These are phyloP conservation scores for Oryzias sinensis DNA, from an alignment of 2,797 vertebrate genomes.

Conservation along the genomic window DNA sequence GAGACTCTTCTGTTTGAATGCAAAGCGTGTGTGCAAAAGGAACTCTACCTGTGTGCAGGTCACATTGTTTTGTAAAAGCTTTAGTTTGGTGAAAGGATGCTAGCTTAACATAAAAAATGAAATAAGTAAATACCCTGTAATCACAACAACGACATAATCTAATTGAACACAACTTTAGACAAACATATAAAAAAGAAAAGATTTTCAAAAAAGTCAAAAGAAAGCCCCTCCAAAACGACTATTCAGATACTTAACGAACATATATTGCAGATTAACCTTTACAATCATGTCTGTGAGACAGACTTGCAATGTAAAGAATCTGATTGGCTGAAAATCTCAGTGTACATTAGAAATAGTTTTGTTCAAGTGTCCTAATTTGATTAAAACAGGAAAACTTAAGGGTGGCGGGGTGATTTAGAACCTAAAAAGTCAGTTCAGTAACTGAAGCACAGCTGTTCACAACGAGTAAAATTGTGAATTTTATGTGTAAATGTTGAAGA, in stretches of 20 bases:
- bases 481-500: constrained; percentile 67
- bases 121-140: constrained; percentile 48
- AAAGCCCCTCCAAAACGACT: constrained; percentile 11
- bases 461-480: constrained; percentile 60
- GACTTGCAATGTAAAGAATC: constrained; percentile 47
- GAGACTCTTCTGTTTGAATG: not conserved
- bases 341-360: not conserved
- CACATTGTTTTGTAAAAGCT: constrained; percentile 16
- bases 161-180: constrained; percentile 9
- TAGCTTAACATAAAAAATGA: constrained; percentile 21
- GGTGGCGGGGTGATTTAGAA: too few relatives aligned
- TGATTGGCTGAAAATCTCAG: constrained; percentile 27
- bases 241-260: constrained; percentile 55
- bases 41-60: constrained; percentile 5
- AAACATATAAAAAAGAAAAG: constrained; percentile 11
- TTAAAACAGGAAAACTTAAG: constrained; percentile 12
- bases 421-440: constrained; percentile 25
- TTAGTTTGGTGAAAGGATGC: constrained; percentile 13
- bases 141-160: constrained; percentile 26
- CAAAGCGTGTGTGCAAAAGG: too few relatives aligned
- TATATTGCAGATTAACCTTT: constrained; percentile 47
- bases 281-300: constrained; percentile 35
- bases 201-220: not conserved
- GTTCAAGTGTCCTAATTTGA: not conserved
- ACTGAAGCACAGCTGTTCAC: constrained; percentile 77